Percentiles rank a stretch among this genome's conserved stretches.
phyloP scores from a whole-genome alignment of 2,797 vertebrate genomes.

The Sebastolobus altivelis region DNA sequence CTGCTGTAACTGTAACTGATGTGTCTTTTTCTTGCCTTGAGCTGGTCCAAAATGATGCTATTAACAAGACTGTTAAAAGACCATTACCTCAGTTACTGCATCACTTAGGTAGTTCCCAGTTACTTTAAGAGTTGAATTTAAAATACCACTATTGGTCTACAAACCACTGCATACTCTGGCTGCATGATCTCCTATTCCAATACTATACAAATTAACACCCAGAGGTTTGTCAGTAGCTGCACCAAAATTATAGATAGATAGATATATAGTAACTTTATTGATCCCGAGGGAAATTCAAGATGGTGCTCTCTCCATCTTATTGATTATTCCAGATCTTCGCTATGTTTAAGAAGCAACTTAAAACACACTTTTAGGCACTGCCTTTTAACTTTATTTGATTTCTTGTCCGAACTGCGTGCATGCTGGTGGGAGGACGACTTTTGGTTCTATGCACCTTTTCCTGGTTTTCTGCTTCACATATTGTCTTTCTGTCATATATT shows the following conservation, averaged over 20 bases:
- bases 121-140: not conserved
- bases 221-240: not conserved
- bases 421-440: not conserved
- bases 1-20: not conserved
- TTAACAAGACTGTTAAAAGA: not conserved
- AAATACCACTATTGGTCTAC: not conserved
- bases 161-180: not conserved
- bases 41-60: not conserved
- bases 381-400: not conserved
- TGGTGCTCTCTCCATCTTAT: not conserved
- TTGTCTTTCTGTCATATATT: not conserved
- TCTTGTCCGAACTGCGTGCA: not conserved
- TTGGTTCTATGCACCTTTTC: not conserved
- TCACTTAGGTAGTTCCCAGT: no score
- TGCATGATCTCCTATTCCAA: not conserved
- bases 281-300: no score
- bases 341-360: not conserved
- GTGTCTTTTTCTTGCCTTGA: fast-evolving
- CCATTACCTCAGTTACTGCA: not conserved
- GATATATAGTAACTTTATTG: no score
- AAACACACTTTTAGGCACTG: not conserved
- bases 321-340: not conserved
- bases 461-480: not conserved
- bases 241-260: not conserved
- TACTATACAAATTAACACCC: not conserved